phyloP scores from a whole-genome alignment of 2,797 vertebrate genomes.

The Otus scops region DNA sequence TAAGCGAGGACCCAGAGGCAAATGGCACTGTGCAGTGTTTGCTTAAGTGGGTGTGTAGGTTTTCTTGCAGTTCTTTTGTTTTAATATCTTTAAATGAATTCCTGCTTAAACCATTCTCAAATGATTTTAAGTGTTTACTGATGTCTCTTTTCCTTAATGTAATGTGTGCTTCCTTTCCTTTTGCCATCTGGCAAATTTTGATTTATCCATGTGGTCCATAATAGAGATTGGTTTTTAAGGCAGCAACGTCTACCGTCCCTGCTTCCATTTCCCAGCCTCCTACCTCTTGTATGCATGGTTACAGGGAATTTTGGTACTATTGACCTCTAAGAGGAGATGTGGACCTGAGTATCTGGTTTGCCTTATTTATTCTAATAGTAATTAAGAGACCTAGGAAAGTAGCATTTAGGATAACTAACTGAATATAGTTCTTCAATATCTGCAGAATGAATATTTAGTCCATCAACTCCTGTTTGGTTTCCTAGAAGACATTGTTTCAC shows the following conservation, averaged over 20 bases:
- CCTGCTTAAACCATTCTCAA: neutral
- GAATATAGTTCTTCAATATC: neutral
- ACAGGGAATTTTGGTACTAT: neutral
- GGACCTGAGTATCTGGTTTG: neutral
- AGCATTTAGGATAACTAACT: neutral
- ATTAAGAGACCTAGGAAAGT: neutral
- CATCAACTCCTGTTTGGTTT: neutral
- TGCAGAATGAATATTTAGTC: neutral
- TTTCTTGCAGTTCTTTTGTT: neutral
- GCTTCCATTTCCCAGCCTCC: neutral
- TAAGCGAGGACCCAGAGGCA: fast-evolving
- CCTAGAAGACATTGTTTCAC: neutral
- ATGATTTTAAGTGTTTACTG: neutral
- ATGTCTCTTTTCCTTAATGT: neutral
- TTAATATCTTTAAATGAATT: neutral
- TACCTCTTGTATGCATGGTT: neutral
- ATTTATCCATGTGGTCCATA: neutral
- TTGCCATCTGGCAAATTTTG: neutral
- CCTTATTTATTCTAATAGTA: neutral
- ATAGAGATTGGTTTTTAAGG: neutral
- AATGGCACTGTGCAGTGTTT: neutral
- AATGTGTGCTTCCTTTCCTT: neutral
- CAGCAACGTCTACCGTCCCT: neutral
- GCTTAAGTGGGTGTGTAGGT: neutral
- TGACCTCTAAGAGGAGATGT: neutral